Evolutionary conservation across 2,797 vertebrate genomes (phyloP), one percentile per base, ranked within the genome.

Genomic region (Danio kyathit): DNA sequence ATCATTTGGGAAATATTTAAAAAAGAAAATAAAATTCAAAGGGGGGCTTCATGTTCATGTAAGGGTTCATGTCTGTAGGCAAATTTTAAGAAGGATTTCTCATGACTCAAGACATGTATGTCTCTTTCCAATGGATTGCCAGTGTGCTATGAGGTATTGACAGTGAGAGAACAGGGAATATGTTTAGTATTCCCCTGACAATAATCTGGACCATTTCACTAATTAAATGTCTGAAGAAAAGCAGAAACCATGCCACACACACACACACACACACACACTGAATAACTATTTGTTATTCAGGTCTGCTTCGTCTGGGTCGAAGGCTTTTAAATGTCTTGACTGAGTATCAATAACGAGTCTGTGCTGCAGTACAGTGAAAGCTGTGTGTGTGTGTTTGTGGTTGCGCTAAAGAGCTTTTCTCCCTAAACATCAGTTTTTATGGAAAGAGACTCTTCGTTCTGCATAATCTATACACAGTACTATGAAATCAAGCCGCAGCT

Each of bases 151-250:
- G 41, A 60, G 6, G 44, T 48, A 75, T n/a, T 51, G 29, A 75
- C 6, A 29, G 44, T 14, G 64, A 48, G 76, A 19, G 49, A 43
- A 60, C 54, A 74, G 38, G 83, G 71, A 79, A 83, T 56, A 76
- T 80, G 83, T 84, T 87, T 85, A 87, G 84, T 87, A 74, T 74
- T 79, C 63, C 56, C 48, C 17, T 41, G 60, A 38, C 51, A 85
- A 77, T 67, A 74, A 89, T 90, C 85, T 81, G 82, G 17, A 80
- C 83, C 73, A 90, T 90, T 90, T 88, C 61, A 67, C 77, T 91
- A 87, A 89, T 86, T 90, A 80, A 87, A 83, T 83, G 81, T 87
- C 83, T 87, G 84, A 87, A 87, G 83, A n/a, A 67, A 84, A 88
- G 74, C 70, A 81, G 63, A 21, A 54, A 79, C 85, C 79, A 83